phyloP scores from a whole-genome alignment of 2,888 invertebrate genomes.

The Gymnosoma rotundatum region DNA sequence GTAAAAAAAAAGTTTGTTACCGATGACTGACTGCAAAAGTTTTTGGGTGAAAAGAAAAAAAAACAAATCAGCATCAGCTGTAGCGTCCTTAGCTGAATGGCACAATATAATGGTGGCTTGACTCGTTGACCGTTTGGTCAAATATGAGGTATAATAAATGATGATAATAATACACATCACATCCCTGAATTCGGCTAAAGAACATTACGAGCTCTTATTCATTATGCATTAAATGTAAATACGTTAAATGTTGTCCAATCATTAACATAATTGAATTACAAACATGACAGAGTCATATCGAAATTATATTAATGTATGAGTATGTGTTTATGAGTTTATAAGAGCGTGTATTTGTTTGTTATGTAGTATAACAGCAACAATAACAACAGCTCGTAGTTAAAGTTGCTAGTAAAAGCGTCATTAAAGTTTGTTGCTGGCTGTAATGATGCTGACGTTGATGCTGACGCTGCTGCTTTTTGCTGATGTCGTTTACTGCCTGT shows the following conservation, averaged over 20 bases:
- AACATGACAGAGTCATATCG: slow-evolving; percentile 75
- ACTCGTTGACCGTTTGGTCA: slow-evolving; percentile 51
- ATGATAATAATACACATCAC: neutral
- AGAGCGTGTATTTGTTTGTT: slow-evolving; percentile 23
- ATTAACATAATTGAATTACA: slow-evolving; percentile 82
- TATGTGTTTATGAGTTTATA: neutral
- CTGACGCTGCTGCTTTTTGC: slow-evolving; percentile 44
- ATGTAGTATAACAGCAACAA: slow-evolving; percentile 6
- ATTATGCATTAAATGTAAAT: slow-evolving; percentile 82
- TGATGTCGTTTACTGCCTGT: slow-evolving; percentile 48
- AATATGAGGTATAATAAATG: neutral
- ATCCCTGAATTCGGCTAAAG: slow-evolving; percentile 35
- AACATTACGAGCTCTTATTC: slow-evolving; percentile 76
- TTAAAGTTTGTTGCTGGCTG: slow-evolving; percentile 60
- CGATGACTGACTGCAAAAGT: slow-evolving; percentile 53
- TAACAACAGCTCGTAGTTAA: slow-evolving; percentile 42
- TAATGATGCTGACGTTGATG: slow-evolving; percentile 38
- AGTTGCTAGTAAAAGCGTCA: slow-evolving; percentile 57
- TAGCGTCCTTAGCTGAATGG: slow-evolving; percentile 11
- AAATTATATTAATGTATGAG: slow-evolving; percentile 38
- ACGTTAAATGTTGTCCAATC: slow-evolving; percentile 82
- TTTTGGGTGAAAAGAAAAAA: slow-evolving; percentile 22
- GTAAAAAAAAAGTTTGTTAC: slow-evolving; percentile 40
- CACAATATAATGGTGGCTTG: slow-evolving; percentile 40
- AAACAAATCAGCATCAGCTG: slow-evolving; percentile 26